These are phyloP conservation scores for Acleris emargana DNA, from an alignment of 2,888 invertebrate genomes.

Conservation along the genomic window DNA sequence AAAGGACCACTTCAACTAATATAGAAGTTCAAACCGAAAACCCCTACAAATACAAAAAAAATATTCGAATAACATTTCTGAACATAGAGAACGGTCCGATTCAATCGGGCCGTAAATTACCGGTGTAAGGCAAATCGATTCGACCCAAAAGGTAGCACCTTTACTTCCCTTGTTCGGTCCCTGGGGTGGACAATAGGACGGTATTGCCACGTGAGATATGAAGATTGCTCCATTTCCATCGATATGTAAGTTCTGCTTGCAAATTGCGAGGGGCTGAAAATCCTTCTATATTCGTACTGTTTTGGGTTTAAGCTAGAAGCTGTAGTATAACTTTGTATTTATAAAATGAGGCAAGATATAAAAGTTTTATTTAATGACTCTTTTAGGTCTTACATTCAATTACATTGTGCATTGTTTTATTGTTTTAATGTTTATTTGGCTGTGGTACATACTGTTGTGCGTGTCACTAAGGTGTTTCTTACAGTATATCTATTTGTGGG, in stretches of 20 bases:
- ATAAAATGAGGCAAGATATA: not conserved
- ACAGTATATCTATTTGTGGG: too few relatives aligned
- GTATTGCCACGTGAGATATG: constrained; percentile 29
- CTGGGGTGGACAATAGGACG: constrained; percentile 24
- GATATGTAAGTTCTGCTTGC: constrained; percentile 9
- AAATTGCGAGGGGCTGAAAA: not conserved
- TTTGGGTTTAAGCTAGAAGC: not conserved
- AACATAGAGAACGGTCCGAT: constrained; percentile 15
- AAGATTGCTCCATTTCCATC: constrained; percentile 30
- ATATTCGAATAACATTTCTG: constrained; percentile 20
- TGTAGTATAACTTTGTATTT: not conserved
- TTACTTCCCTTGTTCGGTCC: constrained; percentile 19
- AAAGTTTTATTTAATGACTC: not conserved
- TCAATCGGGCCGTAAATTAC: constrained; percentile 28
- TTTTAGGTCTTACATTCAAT: too few relatives aligned
- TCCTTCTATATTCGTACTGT: not conserved
- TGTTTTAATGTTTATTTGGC: too few relatives aligned
- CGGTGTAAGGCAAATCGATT: constrained; percentile 30
- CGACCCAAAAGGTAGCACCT: constrained; percentile 34
- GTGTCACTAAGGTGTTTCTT: too few relatives aligned
- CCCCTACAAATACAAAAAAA: not conserved
- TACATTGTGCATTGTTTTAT: too few relatives aligned
- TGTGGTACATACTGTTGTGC: too few relatives aligned
- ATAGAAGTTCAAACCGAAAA: not conserved
- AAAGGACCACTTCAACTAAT: not conserved